Percentiles rank a stretch among this genome's conserved stretches.
These are phyloP conservation scores for Loripinus fragilis DNA, from an alignment of 2,888 invertebrate genomes.

Conservation along the genomic window DNA sequence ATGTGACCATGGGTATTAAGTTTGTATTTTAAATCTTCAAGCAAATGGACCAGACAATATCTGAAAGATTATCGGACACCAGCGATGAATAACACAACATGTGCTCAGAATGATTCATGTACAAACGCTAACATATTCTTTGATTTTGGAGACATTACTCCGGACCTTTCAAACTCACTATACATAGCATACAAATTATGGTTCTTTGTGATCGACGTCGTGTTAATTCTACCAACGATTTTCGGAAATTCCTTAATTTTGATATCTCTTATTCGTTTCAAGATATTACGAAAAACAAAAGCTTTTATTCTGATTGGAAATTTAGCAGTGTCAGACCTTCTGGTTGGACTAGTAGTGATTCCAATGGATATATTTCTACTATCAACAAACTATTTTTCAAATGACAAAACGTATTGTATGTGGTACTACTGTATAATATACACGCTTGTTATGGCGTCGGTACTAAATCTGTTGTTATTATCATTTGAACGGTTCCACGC, in stretches of 20 bases:
- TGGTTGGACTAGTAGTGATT: conserved; percentile 12
- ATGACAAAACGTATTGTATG: not conserved
- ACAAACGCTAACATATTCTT: too few species aligned
- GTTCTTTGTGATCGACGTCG: conserved; percentile 5
- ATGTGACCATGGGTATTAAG: too few species aligned
- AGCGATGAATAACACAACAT: too few species aligned
- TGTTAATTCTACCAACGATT: conserved; percentile 10
- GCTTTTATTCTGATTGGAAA: conserved; percentile 18
- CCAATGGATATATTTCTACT: conserved; percentile 10
- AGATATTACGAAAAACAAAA: not conserved
- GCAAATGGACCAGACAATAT: too few species aligned
- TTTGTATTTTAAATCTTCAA: too few species aligned
- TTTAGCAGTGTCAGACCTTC: conserved; percentile 1
- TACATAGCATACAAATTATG: not conserved
- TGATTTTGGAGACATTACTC: too few species aligned
- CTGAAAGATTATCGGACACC: too few species aligned
- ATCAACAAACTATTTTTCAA: not conserved
- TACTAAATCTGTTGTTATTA: conserved; percentile 1
- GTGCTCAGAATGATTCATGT: too few species aligned
- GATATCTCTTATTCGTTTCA: conserved; percentile 3
- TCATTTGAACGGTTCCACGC: conserved; percentile 14
- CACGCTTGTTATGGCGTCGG: not conserved
- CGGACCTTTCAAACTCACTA: not conserved
- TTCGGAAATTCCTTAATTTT: conserved; percentile 16
- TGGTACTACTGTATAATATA: not conserved